phyloP scores from a whole-genome alignment of 2,797 vertebrate species.

The Arrhamphus sclerolepis region DNA sequence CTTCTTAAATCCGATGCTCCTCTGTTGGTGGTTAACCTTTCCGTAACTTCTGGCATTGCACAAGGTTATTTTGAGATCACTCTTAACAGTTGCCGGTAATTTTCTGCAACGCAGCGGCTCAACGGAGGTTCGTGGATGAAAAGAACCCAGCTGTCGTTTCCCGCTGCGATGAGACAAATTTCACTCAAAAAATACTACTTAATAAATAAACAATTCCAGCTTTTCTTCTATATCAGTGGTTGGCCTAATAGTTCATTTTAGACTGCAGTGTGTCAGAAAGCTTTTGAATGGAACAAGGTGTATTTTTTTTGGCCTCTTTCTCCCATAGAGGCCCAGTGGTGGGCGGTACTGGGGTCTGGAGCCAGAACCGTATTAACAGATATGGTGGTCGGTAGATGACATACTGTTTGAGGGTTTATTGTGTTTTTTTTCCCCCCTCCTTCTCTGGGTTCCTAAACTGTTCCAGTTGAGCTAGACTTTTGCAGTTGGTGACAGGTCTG shows the following conservation, averaged over 20 bases:
- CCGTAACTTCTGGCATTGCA: too few species aligned
- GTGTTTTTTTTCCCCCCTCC: too few species aligned
- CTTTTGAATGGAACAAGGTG: neutral
- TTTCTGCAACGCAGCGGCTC: neutral
- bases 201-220: too few species aligned
- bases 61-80: too few species aligned
- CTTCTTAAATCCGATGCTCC: neutral
- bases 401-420: too few species aligned
- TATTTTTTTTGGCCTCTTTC: constrained; percentile 20
- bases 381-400: too few species aligned
- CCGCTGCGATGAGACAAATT: neutral
- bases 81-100: neutral
- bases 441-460: too few species aligned
- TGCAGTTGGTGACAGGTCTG: too few species aligned
- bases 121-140: neutral
- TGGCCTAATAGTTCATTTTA: too few species aligned
- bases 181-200: constrained; percentile 6
- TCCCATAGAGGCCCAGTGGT: constrained; percentile 15
- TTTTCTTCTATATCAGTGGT: too few species aligned
- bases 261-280: neutral
- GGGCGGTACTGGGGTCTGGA: constrained; percentile 10
- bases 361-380: too few species aligned
- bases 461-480: too few species aligned
- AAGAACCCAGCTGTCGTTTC: constrained; percentile 1
- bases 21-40: neutral